phyloP scores from a whole-genome alignment of 2,113 vertebrate genomes.

The Marmota monax region DNA sequence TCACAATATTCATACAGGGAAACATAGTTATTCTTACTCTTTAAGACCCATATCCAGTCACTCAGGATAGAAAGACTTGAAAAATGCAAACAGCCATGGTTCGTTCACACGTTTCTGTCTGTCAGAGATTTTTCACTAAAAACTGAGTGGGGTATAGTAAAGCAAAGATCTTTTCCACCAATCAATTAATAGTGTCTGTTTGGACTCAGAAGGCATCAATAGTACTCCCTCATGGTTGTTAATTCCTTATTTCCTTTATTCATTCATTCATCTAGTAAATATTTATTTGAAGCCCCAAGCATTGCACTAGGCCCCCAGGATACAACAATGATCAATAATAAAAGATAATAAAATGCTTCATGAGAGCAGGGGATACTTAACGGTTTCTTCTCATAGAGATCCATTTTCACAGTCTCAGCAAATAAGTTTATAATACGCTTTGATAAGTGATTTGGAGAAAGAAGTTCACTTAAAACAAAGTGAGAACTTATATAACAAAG shows the following conservation, averaged over 20 bases:
- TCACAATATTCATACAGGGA: slow-evolving; percentile 25
- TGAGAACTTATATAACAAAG: neutral
- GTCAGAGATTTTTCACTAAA: neutral
- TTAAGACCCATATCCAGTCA: neutral
- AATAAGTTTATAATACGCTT: neutral
- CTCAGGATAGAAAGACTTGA: neutral
- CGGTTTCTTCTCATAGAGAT: neutral
- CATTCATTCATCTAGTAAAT: slow-evolving; percentile 20
- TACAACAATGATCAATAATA: neutral
- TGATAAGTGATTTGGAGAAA: neutral
- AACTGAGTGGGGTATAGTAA: neutral
- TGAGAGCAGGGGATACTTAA: neutral
- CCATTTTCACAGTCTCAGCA: neutral
- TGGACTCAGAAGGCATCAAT: neutral
- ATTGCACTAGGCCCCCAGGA: neutral
- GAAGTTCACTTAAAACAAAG: neutral
- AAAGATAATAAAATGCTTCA: neutral
- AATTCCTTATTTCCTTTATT: neutral
- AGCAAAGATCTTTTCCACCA: neutral
- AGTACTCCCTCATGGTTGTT: neutral
- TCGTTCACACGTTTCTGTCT: neutral
- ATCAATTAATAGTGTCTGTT: neutral
- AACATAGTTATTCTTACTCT: neutral
- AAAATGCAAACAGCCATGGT: neutral
- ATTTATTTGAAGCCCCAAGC: neutral